Base-by-base conservation (phyloP, 2,888 invertebrate genomes). In the Sinhomidia bicolor region DNA sequence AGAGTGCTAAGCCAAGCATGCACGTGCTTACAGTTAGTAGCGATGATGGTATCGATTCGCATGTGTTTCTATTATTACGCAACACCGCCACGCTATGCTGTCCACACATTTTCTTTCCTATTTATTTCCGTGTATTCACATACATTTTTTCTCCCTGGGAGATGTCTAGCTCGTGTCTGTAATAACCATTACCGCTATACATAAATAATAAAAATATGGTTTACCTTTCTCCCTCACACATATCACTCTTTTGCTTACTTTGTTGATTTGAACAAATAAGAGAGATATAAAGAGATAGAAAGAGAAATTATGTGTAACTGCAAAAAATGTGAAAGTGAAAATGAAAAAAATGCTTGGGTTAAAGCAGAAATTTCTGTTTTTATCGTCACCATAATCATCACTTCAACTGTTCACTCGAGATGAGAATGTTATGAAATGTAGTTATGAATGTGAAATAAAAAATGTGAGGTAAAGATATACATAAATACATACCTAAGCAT, bases 1-100 rank as follows among this genome's bases (percentile, higher is more conserved):
- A 32, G 36, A 54, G 51, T n/a, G 57, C 36, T 79, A 54, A 60
- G 71, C 71, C 71, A 44, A 44, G 41, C 71, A 41, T 41, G 71
- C 71, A 71, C 71, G 41, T 68, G 68, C 41, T 26, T 71, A 20
- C 71, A 23, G 44, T n/a, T n/a, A n/a, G n/a, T n/a, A n/a, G n/a
- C n/a, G n/a, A n/a, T n/a, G 23, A 14, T 65, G n/a, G n/a, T 62
- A 62, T 62, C 29, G 29, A 26, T 62, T 62, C 62, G 26, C 62
- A 1, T 62, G 60, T 10, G 62, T 29, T 62, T 26, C 62, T 71
- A 71, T 71, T 71, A 71, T 71, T 71, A 6, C 44, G 14, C 41
- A 14, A 65, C 12, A 29, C 29, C 9, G 26, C 62, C 14, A 29
- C 23, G 29, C 23, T 29, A 9, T 29, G 4, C n/a, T 65, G 20